Evolutionary conservation across 2,888 invertebrate species (phyloP).

Genomic region (Amorpha juglandis): DNA sequence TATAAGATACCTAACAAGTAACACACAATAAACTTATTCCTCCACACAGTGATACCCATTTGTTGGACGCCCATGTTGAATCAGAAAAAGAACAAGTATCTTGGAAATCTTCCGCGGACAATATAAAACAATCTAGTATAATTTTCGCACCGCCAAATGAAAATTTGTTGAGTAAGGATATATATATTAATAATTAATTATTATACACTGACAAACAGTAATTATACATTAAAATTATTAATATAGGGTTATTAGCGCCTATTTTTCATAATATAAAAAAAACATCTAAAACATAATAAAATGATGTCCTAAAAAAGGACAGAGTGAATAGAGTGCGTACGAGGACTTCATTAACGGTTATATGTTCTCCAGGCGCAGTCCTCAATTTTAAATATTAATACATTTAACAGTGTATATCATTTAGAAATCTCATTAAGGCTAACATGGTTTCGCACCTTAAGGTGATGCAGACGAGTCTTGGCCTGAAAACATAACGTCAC

Average conservation of each 20-base stretch:
- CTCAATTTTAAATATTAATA: no score
- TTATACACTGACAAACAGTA: no score
- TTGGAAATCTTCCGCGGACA: slow-evolving; percentile 26
- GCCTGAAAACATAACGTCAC: slow-evolving; percentile 55
- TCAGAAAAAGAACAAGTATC: slow-evolving; percentile 24
- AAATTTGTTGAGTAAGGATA: slow-evolving; percentile 60
- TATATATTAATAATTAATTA: neutral
- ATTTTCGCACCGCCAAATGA: slow-evolving; percentile 54
- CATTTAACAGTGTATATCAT: no score
- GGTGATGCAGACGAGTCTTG: slow-evolving; percentile 70
- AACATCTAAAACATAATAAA: no score
- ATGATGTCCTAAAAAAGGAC: no score
- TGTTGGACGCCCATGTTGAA: neutral
- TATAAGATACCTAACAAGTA: neutral
- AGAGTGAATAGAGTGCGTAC: no score
- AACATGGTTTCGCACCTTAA: slow-evolving; percentile 35
- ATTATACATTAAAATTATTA: no score
- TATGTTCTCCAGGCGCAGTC: no score
- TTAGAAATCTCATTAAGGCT: no score
- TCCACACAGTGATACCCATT: slow-evolving; percentile 19
- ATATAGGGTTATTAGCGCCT: no score
- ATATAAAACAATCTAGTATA: slow-evolving; percentile 33
- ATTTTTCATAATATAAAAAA: no score
- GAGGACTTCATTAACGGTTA: no score
- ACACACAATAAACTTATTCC: neutral